Base-by-base conservation (phyloP, 2,797 vertebrate genomes). In the Melanotaenia boesemani region DNA sequence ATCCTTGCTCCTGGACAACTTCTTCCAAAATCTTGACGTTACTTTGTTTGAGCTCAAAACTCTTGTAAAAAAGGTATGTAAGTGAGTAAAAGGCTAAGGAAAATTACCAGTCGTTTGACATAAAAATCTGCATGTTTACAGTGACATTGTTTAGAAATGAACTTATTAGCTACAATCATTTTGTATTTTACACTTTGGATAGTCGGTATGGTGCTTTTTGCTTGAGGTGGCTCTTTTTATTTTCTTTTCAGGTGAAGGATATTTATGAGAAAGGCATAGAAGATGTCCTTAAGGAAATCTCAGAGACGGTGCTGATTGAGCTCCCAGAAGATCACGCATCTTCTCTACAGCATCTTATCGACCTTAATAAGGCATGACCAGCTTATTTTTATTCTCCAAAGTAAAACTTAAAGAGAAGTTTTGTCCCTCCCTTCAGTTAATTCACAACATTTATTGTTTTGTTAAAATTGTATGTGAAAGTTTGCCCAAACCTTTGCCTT, bases 1-100 rank as follows among this genome's bases (percentile, higher is more conserved):
- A 55, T 97, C 96, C 63, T 83, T 95, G 34, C 88, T 90, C 0
- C 85, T 96, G 61, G 93, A 95, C 77, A 92, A 82, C 70, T 97
- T 95, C 83, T 95, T 96, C 84, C 83, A 91, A 67, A 94, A 96
- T 69, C 93, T 92, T 60, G 91, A 95, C 46, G 70, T 79, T 36
- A 91, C 94, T 85, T 85, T 96, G 75, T 60, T 82, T 90, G 83
- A 93, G 48, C 94, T 94, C 75, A 93, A 90, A 74, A 82, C 91
- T 26, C 71, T 96, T 77, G 84, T 95, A 82, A 94, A 94, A 81
- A 93, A 94, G 95, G 96, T 96, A 93, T 62, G 30, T 32, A 71
- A 46, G 60, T 66, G 8, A 46, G 48, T 26, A 28, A 59, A 65
- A 26, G 1, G 1, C 44, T 52, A 18, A 6, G n/a, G n/a, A 15